A percentile compares a stretch with the other conserved stretches of the same genome.
These are phyloP conservation scores for Scaptodrosophila latifasciaeformis DNA, from an alignment of 2,888 invertebrate species.

Conservation along the genomic window DNA sequence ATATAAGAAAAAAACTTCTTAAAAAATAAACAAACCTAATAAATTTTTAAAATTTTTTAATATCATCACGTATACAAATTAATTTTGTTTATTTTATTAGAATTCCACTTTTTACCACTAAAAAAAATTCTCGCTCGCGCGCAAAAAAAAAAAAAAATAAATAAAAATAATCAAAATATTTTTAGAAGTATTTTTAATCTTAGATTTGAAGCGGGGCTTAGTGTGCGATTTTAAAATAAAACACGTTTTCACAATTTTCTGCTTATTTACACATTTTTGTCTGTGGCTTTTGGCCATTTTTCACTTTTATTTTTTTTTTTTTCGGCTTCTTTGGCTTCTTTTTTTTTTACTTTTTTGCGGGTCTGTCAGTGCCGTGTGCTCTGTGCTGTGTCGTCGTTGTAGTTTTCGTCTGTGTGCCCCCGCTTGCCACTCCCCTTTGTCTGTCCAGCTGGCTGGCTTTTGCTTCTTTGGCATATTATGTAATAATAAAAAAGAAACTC, in stretches of 20 bases:
- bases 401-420: neutral
- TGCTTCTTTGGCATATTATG: slow-evolving; percentile 63
- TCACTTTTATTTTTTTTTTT: slow-evolving; percentile 34
- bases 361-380: too few species aligned
- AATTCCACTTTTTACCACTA: too few species aligned
- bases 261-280: slow-evolving; percentile 56
- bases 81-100: too few species aligned
- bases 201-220: too few species aligned
- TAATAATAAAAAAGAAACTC: slow-evolving; percentile 39
- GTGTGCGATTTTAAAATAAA: slow-evolving; percentile 30
- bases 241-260: slow-evolving; percentile 63
- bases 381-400: too few species aligned
- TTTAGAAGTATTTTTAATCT: slow-evolving; percentile 8
- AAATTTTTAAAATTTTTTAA: too few species aligned
- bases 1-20: too few species aligned
- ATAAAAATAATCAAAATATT: slow-evolving; percentile 6
- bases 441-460: neutral
- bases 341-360: too few species aligned
- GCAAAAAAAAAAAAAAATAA: slow-evolving; percentile 4
- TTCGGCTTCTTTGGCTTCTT: neutral
- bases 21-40: too few species aligned
- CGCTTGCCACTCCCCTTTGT: too few species aligned
- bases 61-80: too few species aligned
- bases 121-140: neutral
- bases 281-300: slow-evolving; percentile 34